Evolutionary conservation across 35 echinoderm and acorn worm species (phyloP).

Genomic region (Ophiothrix spiculata): DNA sequence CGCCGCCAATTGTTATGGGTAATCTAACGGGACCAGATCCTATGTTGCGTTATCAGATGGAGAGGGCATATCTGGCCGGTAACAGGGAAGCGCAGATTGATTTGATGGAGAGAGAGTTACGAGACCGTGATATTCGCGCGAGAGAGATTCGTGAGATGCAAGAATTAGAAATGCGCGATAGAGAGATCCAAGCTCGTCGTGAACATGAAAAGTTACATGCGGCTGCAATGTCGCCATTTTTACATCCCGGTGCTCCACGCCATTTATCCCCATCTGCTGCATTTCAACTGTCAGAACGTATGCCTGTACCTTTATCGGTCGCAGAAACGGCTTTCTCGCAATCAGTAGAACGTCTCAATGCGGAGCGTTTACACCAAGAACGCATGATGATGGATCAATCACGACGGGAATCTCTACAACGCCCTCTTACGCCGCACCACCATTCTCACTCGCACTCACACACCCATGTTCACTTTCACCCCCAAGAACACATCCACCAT

Average conservation of each 20-base stretch:
- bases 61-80: constrained; percentile 58
- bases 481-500: constrained; percentile 90
- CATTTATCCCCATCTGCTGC: constrained; percentile 12
- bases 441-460: constrained; percentile 96
- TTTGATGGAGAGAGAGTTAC: constrained; percentile 78
- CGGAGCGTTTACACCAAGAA: constrained; percentile 78
- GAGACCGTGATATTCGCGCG: constrained; percentile 70
- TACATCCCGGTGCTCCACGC: not conserved
- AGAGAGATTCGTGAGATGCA: constrained; percentile 48
- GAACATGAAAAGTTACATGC: constrained; percentile 70
- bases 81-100: constrained; percentile 92
- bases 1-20: not conserved
- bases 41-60: constrained; percentile 82
- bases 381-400: constrained; percentile 54
- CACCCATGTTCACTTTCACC: constrained; percentile 98
- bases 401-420: not conserved
- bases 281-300: not conserved
- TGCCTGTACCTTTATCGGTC: not conserved
- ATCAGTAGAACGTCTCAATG: constrained; percentile 61
- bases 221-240: constrained; percentile 17
- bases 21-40: constrained; percentile 92
- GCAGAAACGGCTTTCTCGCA: constrained; percentile 32
- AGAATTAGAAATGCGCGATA: constrained; percentile 47
- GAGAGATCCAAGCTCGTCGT: constrained; percentile 58
- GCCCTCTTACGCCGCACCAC: constrained; percentile 72